phyloP scores from a whole-genome alignment of 2,888 invertebrate genomes.

The Microplitis manilae region DNA sequence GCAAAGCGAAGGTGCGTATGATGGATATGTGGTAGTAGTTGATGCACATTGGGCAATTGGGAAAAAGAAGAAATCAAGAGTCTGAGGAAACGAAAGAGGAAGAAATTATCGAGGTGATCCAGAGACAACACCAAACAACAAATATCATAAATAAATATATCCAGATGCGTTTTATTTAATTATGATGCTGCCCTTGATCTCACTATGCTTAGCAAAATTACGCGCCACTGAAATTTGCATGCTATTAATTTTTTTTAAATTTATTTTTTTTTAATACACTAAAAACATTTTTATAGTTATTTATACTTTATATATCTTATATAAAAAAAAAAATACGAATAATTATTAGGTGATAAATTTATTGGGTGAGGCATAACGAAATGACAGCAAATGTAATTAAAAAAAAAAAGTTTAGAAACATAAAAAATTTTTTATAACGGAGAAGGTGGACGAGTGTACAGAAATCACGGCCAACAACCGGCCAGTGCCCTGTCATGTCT shows the following conservation, averaged over 20 bases:
- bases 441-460: conserved; percentile 31
- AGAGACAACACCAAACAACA: conserved; percentile 5
- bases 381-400: background rate
- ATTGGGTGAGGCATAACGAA: conserved; percentile 7
- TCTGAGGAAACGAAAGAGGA: conserved; percentile 21
- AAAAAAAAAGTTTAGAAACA: background rate
- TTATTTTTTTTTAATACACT: conserved; percentile 20
- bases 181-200: conserved; percentile 51
- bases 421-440: conserved; percentile 18
- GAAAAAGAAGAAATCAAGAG: conserved; percentile 40
- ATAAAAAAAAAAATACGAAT: conserved; percentile 1
- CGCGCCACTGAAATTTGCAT: conserved; percentile 20
- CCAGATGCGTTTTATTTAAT: conserved; percentile 30
- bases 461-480: conserved; percentile 38
- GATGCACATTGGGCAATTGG: conserved; percentile 44
- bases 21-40: conserved; percentile 29
- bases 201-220: conserved; percentile 36
- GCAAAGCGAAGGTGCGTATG: conserved; percentile 43
- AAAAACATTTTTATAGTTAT: conserved; percentile 6
- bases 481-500: conserved; percentile 35
- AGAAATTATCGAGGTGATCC: conserved; percentile 26
- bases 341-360: conserved; percentile 24
- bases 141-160: background rate
- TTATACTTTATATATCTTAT: background rate
- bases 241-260: conserved; percentile 23